Percentiles rank a stretch among this genome's conserved stretches.
Conservation (phyloP, 1,140 invertebrate species). For the Thaumatotibia leucotreta region DNA sequence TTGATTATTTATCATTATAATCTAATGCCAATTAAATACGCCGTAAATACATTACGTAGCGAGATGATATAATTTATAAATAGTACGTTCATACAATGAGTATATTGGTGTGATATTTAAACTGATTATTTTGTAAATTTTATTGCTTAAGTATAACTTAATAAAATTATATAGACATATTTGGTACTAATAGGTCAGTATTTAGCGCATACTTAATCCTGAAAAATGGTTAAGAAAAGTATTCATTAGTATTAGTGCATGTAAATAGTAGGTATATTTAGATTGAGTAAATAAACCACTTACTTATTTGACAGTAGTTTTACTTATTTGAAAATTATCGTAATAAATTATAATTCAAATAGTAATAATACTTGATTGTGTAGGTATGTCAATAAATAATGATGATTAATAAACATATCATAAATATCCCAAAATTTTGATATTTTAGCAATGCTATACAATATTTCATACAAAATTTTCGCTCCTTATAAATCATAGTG, state of each 20-base stretch:
- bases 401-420: too few relatives aligned
- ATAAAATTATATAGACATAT: background rate
- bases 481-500: too few relatives aligned
- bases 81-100: background rate
- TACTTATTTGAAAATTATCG: background rate
- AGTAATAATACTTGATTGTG: too few relatives aligned
- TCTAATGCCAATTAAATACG: too few relatives aligned
- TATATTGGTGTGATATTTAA: constrained; percentile 23
- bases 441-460: too few relatives aligned
- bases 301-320: background rate
- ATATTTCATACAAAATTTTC: too few relatives aligned
- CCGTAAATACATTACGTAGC: constrained; percentile 15
- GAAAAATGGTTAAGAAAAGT: background rate
- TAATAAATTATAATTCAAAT: background rate
- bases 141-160: background rate
- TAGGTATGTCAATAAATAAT: too few relatives aligned
- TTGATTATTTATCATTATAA: too few relatives aligned
- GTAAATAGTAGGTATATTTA: background rate
- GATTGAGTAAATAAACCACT: background rate
- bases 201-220: background rate
- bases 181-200: background rate
- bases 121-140: constrained; percentile 12
- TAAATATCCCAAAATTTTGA: too few relatives aligned
- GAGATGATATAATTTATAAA: constrained; percentile 23
- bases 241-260: constrained; percentile 11